These are phyloP conservation scores for Nannobrachium achirus DNA, from an alignment of 2,113 vertebrate species.

Conservation along the genomic window DNA sequence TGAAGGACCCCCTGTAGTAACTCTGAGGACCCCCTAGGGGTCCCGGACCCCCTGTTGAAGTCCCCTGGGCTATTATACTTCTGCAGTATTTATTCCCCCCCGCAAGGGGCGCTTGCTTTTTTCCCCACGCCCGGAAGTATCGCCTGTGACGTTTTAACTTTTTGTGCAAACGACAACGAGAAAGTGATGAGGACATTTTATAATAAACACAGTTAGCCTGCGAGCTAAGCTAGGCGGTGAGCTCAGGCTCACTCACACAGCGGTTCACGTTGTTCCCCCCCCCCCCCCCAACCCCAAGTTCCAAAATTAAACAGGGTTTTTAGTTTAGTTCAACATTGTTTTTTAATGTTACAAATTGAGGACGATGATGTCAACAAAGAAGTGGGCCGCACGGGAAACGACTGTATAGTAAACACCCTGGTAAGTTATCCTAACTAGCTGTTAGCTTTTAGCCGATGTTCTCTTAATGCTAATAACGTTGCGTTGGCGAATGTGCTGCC, in stretches of 20 bases:
- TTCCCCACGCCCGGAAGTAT: no score
- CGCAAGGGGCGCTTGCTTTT: no score
- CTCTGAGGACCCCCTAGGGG: no score
- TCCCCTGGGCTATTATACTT: no score
- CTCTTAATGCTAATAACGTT: conserved; percentile 35
- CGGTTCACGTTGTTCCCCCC: conserved; percentile 27
- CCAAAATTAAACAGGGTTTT: conserved; percentile 1
- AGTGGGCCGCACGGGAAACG: conserved; percentile 49
- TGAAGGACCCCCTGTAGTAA: no score
- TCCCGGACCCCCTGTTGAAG: no score
- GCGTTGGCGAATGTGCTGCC: conserved; percentile 11
- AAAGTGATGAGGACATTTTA: conserved; percentile 80
- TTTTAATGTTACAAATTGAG: conserved; percentile 9
- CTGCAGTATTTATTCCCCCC: no score
- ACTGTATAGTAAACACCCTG: conserved; percentile 61
- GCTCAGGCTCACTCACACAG: conserved; percentile 55
- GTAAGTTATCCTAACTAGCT: conserved; percentile 59
- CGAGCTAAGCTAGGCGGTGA: conserved; percentile 62
- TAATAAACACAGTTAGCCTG: conserved; percentile 71
- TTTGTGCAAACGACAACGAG: conserved; percentile 11
- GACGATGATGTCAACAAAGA: conserved; percentile 70
- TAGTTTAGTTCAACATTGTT: neutral
- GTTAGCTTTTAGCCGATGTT: conserved; percentile 31
- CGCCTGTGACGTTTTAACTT: no score
- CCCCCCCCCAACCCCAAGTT: no score